These are phyloP conservation scores for Gorsachius goisagi DNA, from an alignment of 2,113 vertebrate species.

Conservation along the genomic window DNA sequence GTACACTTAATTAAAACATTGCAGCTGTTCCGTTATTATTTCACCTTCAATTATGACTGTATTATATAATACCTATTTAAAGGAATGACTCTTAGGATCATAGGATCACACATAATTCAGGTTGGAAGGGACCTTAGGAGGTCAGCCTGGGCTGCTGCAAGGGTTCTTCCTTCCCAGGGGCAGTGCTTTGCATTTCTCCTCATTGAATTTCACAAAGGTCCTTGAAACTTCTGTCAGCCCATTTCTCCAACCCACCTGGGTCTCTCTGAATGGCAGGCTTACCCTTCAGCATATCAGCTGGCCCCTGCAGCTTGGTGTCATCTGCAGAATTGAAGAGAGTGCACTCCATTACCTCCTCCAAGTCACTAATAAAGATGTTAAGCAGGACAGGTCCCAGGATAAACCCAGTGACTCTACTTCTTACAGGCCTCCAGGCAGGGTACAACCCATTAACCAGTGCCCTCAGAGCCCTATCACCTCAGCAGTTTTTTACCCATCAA, in stretches of 20 bases:
- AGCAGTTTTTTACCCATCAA: neutral
- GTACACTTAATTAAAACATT: neutral
- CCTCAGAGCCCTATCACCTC: neutral
- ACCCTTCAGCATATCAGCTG: neutral
- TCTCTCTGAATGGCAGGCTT: neutral
- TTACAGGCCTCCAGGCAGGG: neutral
- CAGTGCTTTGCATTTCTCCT: neutral
- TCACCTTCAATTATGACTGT: conserved; percentile 2
- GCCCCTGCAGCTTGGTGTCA: neutral
- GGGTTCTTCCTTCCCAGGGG: neutral
- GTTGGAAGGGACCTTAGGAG: neutral
- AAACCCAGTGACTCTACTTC: neutral
- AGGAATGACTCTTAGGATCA: neutral
- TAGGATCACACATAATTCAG: neutral
- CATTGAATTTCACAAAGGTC: neutral
- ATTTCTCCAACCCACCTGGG: neutral
- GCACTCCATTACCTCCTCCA: neutral
- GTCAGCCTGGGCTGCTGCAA: neutral
- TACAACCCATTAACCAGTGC: neutral
- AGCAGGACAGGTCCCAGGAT: neutral
- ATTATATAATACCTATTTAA: neutral
- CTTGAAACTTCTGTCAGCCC: neutral
- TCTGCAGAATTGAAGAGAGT: neutral
- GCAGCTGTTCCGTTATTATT: neutral
- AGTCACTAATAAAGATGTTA: neutral